Evolutionary conservation across 2,113 vertebrate species (phyloP), one percentile per base, ranked within the genome.

Genomic region (Cavia aperea): DNA sequence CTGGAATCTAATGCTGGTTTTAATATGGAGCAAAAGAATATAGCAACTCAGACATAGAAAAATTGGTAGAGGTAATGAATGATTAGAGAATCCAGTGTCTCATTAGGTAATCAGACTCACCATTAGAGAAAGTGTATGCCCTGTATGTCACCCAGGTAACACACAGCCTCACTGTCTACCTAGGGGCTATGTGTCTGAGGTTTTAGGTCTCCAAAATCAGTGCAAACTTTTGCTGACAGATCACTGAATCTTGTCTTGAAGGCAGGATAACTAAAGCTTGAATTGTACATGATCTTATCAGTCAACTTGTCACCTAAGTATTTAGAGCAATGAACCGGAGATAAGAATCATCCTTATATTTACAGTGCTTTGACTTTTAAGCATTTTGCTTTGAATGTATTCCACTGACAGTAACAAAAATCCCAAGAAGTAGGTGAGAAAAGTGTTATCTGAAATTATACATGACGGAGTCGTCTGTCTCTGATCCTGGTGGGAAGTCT

Each of bases 11-110:
- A 60, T 1, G 8, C 16, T 46, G 3, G 49, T 54, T 23, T 43
- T 4, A 65, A 58, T 19, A 23, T 4, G 9, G 5, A 66, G 8
- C 1, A 1, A 26, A 1, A 39, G 15, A 26, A 2, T 13, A 0
- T 1, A 5, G 54, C 12, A 7, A 46, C n/a, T 60, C 6, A 31
- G 73, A 51, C 15, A 49, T 10, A 1, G 49, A 46, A 4, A 86
- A 4, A 21, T 15, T 10, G 1, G 0, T 0, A 6, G 23, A 24
- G 33, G 21, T 7, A 5, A 29, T 1, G 2, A 0, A 11, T 9
- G 33, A 1, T 68, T 11, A 11, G 24, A 68, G 39, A 62, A 29
- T 49, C 33, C 0, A n/a, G 73, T 1, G 3, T 11, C 19, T 8
- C 4, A 8, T 7, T 1, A 2, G 5, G 0, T 0, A 19, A 29